phyloP scores from a whole-genome alignment of 2,888 invertebrate genomes.

The Melitaea athalia region DNA sequence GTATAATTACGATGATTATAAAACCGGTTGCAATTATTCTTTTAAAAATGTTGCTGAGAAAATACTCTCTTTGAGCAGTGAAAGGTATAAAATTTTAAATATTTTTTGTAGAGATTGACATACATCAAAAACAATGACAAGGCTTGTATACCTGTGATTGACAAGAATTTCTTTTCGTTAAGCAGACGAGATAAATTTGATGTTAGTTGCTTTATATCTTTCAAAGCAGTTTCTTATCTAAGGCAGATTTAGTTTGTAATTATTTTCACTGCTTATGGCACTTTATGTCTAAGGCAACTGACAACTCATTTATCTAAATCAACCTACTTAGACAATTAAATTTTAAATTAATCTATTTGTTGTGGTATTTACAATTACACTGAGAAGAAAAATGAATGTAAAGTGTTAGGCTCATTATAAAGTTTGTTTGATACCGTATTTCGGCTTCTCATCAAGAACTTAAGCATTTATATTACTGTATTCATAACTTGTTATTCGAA shows the following conservation, averaged over 20 bases:
- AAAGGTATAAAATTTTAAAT: conserved; percentile 5
- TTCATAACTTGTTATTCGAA: conserved; percentile 11
- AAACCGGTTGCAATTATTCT: neutral
- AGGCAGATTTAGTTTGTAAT: conserved; percentile 29
- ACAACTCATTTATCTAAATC: conserved; percentile 31
- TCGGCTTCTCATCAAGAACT: conserved; percentile 18
- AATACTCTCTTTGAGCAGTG: neutral
- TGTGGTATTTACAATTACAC: conserved; percentile 8
- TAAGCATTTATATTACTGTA: conserved; percentile 14
- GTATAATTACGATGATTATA: neutral
- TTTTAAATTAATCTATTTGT: conserved; percentile 29
- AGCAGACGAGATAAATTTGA: conserved; percentile 27
- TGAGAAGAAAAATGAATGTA: conserved; percentile 20
- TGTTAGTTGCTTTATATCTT: conserved; percentile 24
- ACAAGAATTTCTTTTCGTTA: conserved; percentile 31
- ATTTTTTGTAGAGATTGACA: conserved; percentile 29
- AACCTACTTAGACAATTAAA: conserved; percentile 24
- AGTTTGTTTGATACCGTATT: conserved; percentile 5
- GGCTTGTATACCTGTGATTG: conserved; percentile 29
- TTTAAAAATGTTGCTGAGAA: neutral
- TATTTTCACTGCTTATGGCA: conserved; percentile 32
- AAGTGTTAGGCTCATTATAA: conserved; percentile 13
- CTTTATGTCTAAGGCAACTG: conserved; percentile 28
- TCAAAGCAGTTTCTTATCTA: conserved; percentile 23
- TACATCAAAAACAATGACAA: conserved; percentile 27